Percentiles rank a stretch among this genome's conserved stretches.
Evolutionary conservation across 2,113 vertebrate species (phyloP).

Genomic region (Chascanopsetta lugubris): DNA sequence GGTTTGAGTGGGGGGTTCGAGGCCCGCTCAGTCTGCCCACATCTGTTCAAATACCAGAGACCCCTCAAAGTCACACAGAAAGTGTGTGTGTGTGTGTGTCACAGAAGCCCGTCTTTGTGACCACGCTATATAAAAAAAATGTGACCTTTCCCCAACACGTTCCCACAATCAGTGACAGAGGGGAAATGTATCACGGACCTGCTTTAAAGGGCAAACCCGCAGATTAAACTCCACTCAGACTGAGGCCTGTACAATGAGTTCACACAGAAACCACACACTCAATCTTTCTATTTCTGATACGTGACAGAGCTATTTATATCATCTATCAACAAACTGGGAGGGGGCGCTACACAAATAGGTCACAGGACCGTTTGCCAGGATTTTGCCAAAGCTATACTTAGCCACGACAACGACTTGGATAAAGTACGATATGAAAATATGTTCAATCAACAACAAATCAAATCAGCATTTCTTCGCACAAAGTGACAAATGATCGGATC

Average conservation of each 20-base stretch:
- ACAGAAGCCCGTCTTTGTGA: constrained; percentile 62
- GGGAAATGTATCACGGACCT: constrained; percentile 33
- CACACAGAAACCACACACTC: neutral
- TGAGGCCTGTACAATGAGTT: neutral
- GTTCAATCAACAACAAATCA: too few species aligned
- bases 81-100: constrained; percentile 31
- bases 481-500: too few species aligned
- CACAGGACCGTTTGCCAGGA: too few species aligned
- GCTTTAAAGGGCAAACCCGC: constrained; percentile 23
- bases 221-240: neutral
- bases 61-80: constrained; percentile 76
- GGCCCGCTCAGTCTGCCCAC: constrained; percentile 74
- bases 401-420: too few species aligned
- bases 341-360: too few species aligned
- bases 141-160: constrained; percentile 53
- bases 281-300: neutral
- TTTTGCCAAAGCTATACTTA: too few species aligned
- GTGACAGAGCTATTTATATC: too few species aligned
- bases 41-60: constrained; percentile 83
- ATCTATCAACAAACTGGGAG: too few species aligned
- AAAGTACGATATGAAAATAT: too few species aligned
- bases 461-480: too few species aligned
- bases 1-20: too few species aligned
- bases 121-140: constrained; percentile 45
- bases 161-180: constrained; percentile 49